Conservation (phyloP, 2,797 vertebrate species). For the Lerista edwardsae region DNA sequence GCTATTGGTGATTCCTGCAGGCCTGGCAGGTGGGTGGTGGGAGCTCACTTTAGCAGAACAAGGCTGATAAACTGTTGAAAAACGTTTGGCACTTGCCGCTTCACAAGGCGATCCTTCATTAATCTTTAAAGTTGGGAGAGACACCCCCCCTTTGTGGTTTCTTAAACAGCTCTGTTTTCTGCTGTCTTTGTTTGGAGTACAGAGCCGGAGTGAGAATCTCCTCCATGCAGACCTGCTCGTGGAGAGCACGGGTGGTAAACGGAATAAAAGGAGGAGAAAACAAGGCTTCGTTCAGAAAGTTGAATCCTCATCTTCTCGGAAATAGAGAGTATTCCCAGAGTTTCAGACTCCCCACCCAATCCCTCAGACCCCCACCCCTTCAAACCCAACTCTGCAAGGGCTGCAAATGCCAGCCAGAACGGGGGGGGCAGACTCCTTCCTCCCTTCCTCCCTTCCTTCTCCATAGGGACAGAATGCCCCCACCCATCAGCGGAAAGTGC, state of each 20-base stretch:
- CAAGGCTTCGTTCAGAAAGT: neutral
- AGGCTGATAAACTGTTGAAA: neutral
- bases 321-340: no score
- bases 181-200: neutral
- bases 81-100: constrained; percentile 32
- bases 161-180: neutral
- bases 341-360: neutral
- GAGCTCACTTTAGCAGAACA: constrained; percentile 6
- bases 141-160: no score
- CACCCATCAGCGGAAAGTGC: no score
- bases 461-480: no score
- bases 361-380: no score
- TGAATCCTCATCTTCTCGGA: neutral
- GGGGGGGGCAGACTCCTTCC: no score
- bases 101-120: constrained; percentile 33
- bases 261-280: neutral
- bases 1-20: neutral
- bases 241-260: neutral
- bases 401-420: no score
- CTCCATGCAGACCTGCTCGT: neutral
- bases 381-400: no score
- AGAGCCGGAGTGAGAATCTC: neutral
- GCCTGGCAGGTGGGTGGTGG: neutral
- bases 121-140: constrained; percentile 20
- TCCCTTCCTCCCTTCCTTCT: no score